Base-by-base conservation (phyloP, 2,113 vertebrate species). In the Mesembrinibis cayennensis region DNA sequence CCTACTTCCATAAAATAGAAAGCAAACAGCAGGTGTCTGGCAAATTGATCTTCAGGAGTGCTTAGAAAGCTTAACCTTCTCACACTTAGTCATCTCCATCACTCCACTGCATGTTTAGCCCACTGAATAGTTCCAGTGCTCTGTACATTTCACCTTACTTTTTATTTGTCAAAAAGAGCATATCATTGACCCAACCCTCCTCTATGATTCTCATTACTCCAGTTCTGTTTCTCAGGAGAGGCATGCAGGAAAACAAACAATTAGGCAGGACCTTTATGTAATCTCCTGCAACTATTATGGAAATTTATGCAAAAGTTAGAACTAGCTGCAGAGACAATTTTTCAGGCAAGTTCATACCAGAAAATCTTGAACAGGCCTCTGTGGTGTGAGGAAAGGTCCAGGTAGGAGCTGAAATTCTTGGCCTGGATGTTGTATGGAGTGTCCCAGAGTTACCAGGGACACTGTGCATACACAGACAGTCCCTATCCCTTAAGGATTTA, bases 1-100 rank as follows among this genome's bases (percentile, higher is more conserved):
- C 95, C 90, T 95, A 89, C 19, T 97, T 97, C 83, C 61, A 86
- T 78, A 86, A 91, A 94, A 87, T 13, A 81, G 95, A 95, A 96
- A 84, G 86, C 62, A 95, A 97, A 95, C 94, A 93, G 91, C 88
- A 95, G 95, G 90, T 86, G 74, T 53, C 90, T 95, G 19, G 76
- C 50, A 96, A 91, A 94, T 25, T 82, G 72, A 84, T 80, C 89
- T 95, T 94, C 78, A 77, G 62, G 58, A 97, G 87, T 44, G 87
- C 78, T 95, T 88, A 77, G 70, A 91, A 95, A 91, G 38, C 44
- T 86, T 83, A 88, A 94, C 78, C 78, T 95, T 91, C 65, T 94
- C 3, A 1, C 26, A n/a, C 69, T 90, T 93, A 72, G 59, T 91
- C 70, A 79, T 73, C 47, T 73, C 16, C 69, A 65, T 89, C 4